Conservation (phyloP, 2,797 vertebrate species). For the Manis pentadactyla region DNA sequence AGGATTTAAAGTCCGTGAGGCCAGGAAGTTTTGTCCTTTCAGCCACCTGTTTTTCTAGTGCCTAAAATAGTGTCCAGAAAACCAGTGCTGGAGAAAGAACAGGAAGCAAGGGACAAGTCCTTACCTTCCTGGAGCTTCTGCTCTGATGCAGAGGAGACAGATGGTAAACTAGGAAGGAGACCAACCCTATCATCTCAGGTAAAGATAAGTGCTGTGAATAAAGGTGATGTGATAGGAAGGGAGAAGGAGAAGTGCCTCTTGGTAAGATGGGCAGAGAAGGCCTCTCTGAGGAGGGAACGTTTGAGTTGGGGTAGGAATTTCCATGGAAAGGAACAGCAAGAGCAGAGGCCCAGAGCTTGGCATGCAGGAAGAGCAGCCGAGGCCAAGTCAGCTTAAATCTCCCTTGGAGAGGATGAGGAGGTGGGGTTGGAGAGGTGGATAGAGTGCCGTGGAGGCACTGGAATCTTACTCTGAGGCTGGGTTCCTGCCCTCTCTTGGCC, state of each 20-base stretch:
- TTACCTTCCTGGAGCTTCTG: background rate
- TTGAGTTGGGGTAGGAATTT: constrained; percentile 18
- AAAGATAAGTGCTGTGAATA: background rate
- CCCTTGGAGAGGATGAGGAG: background rate
- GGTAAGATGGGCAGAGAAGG: background rate
- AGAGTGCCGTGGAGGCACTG: background rate
- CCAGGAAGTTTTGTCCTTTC: constrained; percentile 19
- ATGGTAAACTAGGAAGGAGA: background rate
- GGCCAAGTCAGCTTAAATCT: background rate
- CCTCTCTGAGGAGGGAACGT: background rate
- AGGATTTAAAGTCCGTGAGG: background rate
- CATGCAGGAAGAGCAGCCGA: background rate
- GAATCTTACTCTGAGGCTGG: background rate
- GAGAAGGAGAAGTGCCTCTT: background rate
- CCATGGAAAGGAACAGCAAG: background rate
- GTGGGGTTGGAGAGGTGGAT: background rate
- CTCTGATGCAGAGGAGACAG: background rate
- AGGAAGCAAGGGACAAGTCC: background rate
- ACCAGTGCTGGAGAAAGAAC: background rate
- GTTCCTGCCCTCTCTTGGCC: background rate
- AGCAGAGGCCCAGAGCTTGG: background rate
- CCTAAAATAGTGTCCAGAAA: background rate
- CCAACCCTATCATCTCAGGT: background rate
- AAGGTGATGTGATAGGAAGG: background rate
- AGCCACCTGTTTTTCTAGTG: background rate